Base-by-base conservation (phyloP, 2,113 vertebrate species). In the Hippocampus guttulatus region DNA sequence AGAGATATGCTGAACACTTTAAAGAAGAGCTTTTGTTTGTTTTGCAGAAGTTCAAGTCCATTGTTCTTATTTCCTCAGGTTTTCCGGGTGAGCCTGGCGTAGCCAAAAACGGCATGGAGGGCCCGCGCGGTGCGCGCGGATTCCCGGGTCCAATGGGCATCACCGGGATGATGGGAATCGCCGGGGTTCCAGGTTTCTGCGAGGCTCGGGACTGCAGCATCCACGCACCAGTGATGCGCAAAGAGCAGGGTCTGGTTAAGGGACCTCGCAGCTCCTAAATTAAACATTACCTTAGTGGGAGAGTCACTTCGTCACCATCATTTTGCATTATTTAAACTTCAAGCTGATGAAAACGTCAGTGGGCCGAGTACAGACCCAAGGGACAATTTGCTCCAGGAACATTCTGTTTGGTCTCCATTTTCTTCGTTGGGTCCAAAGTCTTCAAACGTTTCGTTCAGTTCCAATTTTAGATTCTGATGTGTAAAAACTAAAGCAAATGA, bases 201-300 rank as follows among this genome's bases (percentile, higher is more conserved):
- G 89, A 93, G 89, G 88, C 91, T 2, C 86, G 91, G 10, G 90
- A 92, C 81, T 93, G 89, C 69, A 85, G 85, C 75, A 89, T 79
- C 25, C 71, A 91, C 8, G 81, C 88, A 0, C 89, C 90, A 16
- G 91, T 88, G 77, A 62, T 87, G 73, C 87, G 89, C 51, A 88
- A 89, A 78, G 91, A 93, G 76, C 88, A 91, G 75, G 87, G 90
- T 67, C 80, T 93, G 68, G 88, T 94, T 64, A 93, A 93, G 76
- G 76, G 90, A 33, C 91, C 91, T 0, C 43, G 64, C 2, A 86
- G 84, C 54, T n/a, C 77, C 55, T 80, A 86, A 11, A 88, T 88
- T 47, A 76, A 90, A 9, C 30, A 41, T 10, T 67, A 75, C 14
- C 8, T 14, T 10, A 11, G n/a, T 55, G 21, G 52, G 20, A 55